Evolutionary conservation across 2,113 vertebrate genomes (phyloP).

Genomic region (Austrofundulus limnaeus): DNA sequence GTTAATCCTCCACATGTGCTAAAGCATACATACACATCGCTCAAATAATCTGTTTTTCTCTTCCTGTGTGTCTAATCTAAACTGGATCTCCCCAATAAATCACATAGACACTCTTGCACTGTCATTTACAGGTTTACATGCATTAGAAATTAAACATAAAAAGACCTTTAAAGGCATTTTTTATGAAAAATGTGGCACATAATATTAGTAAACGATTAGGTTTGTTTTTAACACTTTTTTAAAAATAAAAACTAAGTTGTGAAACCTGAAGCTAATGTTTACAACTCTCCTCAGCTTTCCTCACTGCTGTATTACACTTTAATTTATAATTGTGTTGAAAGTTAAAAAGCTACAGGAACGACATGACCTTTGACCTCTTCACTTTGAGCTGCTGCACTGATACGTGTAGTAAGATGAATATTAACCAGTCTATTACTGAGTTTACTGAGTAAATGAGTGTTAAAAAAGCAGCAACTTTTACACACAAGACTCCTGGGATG

Average conservation of each 20-base stretch:
- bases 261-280: not conserved
- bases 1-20: not conserved
- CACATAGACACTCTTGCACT: not conserved
- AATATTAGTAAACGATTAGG: not conserved
- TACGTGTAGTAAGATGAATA: too few relatives aligned
- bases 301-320: not conserved
- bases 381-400: not conserved
- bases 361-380: not conserved
- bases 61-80: not conserved
- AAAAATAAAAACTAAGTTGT: not conserved
- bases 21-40: not conserved
- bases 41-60: not conserved
- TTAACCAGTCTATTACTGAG: too few relatives aligned
- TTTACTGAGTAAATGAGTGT: too few relatives aligned
- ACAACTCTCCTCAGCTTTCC: not conserved
- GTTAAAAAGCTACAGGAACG: too few relatives aligned
- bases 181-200: not conserved
- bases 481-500: too few relatives aligned
- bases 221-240: too few relatives aligned
- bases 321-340: not conserved
- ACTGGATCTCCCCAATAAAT: not conserved
- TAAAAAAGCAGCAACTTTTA: not conserved
- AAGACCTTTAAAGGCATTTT: not conserved
- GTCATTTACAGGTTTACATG: too few relatives aligned
- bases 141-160: not conserved